Conservation (phyloP, 2,888 invertebrate genomes). For the Coenonympha arcania region DNA sequence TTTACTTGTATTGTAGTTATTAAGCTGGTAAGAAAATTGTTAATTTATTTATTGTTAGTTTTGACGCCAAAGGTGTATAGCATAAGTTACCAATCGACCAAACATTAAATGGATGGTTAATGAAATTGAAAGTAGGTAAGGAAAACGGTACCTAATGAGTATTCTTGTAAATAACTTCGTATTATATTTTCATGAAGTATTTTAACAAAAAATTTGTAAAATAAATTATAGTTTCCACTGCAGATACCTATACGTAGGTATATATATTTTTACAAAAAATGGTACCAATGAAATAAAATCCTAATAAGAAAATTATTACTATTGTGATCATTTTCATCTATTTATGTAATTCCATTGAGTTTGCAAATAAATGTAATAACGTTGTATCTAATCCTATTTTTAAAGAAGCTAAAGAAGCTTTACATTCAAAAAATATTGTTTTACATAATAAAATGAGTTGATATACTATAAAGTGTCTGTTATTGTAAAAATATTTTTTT, state of each 20-base stretch:
- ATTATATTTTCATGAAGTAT: not conserved
- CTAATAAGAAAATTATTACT: no score
- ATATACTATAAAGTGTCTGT: not conserved
- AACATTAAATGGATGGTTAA: conserved; percentile 10
- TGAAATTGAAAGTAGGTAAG: conserved; percentile 10
- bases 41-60: conserved; percentile 29
- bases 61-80: conserved; percentile 40
- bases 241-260: no score
- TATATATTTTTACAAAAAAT: conserved; percentile 1
- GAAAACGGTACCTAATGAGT: conserved; percentile 16
- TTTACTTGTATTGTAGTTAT: no score
- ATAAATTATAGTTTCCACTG: not conserved
- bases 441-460: not conserved
- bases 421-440: no score
- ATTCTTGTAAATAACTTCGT: conserved; percentile 9
- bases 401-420: no score
- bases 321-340: no score
- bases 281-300: no score
- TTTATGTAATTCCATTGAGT: no score
- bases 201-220: not conserved
- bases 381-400: no score
- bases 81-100: conserved; percentile 19
- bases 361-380: no score
- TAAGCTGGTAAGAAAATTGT: conserved; percentile 18
- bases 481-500: not conserved